A percentile compares a stretch with the other conserved stretches of the same genome.
Conservation (phyloP, 1,140 invertebrate species). For the Scaptodrosophila lebanonensis region DNA sequence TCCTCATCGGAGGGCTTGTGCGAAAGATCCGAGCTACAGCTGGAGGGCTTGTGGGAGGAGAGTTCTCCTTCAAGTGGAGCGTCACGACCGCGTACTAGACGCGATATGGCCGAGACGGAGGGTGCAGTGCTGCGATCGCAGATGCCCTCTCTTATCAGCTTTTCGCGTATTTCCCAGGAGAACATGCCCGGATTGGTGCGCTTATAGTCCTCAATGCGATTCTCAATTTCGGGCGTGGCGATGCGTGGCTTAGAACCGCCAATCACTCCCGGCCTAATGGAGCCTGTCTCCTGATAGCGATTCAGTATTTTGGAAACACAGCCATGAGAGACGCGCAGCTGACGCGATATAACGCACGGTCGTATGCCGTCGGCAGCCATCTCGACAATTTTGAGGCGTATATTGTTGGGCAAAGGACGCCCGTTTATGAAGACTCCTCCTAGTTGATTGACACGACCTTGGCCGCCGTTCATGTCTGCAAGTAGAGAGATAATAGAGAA, state of each 20-base stretch:
- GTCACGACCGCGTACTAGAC: conserved; percentile 86
- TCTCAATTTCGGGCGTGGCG: conserved; percentile 88
- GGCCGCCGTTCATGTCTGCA: conserved; percentile 80
- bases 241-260: conserved; percentile 88
- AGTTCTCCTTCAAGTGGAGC: conserved; percentile 76
- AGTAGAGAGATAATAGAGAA: conserved; percentile 16
- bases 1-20: conserved; percentile 78
- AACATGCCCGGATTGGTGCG: conserved; percentile 91
- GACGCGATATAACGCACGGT: conserved; percentile 88
- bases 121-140: conserved; percentile 89
- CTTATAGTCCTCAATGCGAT: conserved; percentile 91
- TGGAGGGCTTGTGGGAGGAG: conserved; percentile 30
- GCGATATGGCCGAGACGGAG: conserved; percentile 89
- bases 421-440: conserved; percentile 92
- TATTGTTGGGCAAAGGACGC: conserved; percentile 87
- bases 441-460: conserved; percentile 89
- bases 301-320: conserved; percentile 91
- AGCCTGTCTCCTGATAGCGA: conserved; percentile 90
- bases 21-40: conserved; percentile 49
- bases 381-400: conserved; percentile 88
- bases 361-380: conserved; percentile 88
- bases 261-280: conserved; percentile 88
- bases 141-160: conserved; percentile 88
- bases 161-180: conserved; percentile 93
- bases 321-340: conserved; percentile 88